Evolutionary conservation across 2,888 invertebrate species (phyloP), one percentile per base, ranked within the genome.

Genomic region (Scrobipalpa atriplicella): DNA sequence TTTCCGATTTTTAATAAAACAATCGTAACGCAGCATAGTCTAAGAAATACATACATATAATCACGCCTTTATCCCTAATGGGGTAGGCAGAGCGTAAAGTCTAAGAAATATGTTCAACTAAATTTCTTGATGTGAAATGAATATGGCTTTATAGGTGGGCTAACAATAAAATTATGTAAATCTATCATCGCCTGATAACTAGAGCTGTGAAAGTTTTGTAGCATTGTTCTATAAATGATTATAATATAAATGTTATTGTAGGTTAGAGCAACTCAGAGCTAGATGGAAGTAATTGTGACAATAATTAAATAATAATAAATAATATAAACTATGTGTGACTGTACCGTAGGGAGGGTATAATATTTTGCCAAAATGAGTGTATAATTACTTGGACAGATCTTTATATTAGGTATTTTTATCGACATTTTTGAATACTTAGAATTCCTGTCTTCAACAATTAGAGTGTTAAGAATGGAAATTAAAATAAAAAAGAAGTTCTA

Each of bases 261-360:
- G 52, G 19, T 38, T 61, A 61, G 61, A n/a, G 13, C 2, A 39
- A n/a, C 11, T 61, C 39, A n/a, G 61, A 61, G 61, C 61, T 61
- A 61, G 41, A 61, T 61, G 18, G 10, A 64, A 21, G 74, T 69
- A 78, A 80, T 75, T 70, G 74, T 72, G 80, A 81, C 80, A 81
- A 29, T 29, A 29, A 29, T 29, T 3, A 29, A 29, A 82, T 81
- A 81, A 78, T 72, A 21, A 19, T 47, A 16, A 47, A n/a, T n/a
- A n/a, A n/a, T n/a, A n/a, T n/a, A n/a, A n/a, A n/a, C n/a, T 16
- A 56, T 67, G 70, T 71, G 71, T 72, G 74, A 75, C 78, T 77
- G 75, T 75, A 67, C 8, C 38, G 58, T 58, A 38, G 38, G 6
- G 16, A 64, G 64, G 69, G 66, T 71, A 66, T 70, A 62, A 64